Evolutionary conservation across 2,113 vertebrate genomes (phyloP).

Genomic region (Lathamus discolor): DNA sequence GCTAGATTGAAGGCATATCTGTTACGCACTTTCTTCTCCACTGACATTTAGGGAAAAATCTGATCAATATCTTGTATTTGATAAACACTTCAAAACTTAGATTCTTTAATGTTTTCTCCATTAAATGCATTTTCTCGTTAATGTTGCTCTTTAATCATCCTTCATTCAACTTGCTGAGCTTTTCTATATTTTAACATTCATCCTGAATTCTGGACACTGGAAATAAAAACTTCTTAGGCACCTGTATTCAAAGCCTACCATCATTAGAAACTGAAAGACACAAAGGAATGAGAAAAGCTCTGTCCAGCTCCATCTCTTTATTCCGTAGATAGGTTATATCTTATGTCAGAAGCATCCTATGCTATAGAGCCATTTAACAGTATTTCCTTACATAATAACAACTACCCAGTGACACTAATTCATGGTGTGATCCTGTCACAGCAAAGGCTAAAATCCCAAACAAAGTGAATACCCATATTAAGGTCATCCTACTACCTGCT

Average conservation of each 20-base stretch:
- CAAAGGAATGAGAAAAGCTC: background rate
- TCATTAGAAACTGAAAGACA: background rate
- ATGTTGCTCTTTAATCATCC: background rate
- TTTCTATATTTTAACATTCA: background rate
- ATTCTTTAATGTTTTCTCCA: background rate
- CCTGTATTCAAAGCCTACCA: background rate
- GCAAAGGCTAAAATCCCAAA: background rate
- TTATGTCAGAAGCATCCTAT: background rate
- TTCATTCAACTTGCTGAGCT: background rate
- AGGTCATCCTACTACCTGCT: background rate
- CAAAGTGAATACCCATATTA: background rate
- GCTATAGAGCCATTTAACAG: background rate
- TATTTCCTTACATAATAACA: background rate
- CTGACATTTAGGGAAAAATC: background rate
- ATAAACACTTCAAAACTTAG: conserved; percentile 12
- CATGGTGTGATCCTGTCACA: background rate
- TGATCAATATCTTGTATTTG: background rate
- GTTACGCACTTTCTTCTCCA: background rate
- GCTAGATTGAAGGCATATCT: background rate
- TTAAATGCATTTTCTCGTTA: background rate
- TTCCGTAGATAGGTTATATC: background rate
- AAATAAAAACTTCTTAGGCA: background rate
- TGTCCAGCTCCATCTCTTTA: background rate
- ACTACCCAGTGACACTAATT: background rate
- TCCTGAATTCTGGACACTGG: background rate